Conservation (phyloP, 2,888 invertebrate species). For the Muschampia plurimacula region DNA sequence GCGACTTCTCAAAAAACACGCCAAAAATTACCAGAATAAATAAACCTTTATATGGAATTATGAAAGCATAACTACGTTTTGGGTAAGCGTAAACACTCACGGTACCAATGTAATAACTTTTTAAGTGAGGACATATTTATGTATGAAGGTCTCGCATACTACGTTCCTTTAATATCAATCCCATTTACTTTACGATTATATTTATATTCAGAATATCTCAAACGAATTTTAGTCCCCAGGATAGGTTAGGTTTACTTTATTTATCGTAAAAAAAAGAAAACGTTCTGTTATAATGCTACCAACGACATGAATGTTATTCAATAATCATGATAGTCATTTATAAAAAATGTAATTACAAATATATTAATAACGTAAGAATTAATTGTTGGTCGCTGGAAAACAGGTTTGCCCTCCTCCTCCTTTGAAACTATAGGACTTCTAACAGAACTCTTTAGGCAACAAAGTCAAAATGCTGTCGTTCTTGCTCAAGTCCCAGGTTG, state of each 20-base stretch:
- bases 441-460: neutral
- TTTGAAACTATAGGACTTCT: no score
- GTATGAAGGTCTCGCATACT: conserved; percentile 11
- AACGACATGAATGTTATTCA: no score
- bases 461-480: neutral
- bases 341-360: no score
- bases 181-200: conserved; percentile 11
- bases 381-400: no score
- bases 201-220: neutral
- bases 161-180: conserved; percentile 13
- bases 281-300: no score
- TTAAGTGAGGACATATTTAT: conserved; percentile 21
- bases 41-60: conserved; percentile 21
- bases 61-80: conserved; percentile 12
- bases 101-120: conserved; percentile 21
- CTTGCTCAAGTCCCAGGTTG: conserved; percentile 5
- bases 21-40: conserved; percentile 13
- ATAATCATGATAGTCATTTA: no score
- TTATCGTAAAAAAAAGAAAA: no score
- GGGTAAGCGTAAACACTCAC: conserved; percentile 8
- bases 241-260: no score
- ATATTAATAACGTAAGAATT: no score
- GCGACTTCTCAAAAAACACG: conserved; percentile 26
- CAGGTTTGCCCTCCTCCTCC: no score
- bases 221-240: neutral